Evolutionary conservation across 2,113 vertebrate species (phyloP), one percentile per base, ranked within the genome.

Genomic region (Excalfactoria chinensis): DNA sequence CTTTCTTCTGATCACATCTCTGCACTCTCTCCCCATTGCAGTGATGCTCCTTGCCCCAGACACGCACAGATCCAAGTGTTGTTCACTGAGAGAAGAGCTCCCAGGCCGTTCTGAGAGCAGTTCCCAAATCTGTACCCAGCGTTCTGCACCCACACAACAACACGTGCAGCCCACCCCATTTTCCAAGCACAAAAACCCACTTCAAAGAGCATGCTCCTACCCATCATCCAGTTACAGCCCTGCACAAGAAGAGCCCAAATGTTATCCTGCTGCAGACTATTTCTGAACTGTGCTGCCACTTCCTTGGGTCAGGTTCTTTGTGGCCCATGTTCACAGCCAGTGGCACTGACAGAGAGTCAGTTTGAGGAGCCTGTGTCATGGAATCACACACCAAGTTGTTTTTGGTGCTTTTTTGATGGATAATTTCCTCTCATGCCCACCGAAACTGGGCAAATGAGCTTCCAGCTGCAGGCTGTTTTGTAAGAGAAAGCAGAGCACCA

Each of bases 21-120:
- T 68, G 69, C 18, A 51, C 49, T 30, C 44, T 55, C 22, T 60
- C 79, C 6, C 35, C 51, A 58, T 41, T 22, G 35, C 68, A 69
- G 40, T 35, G 58, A 69, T 82, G 63, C 13, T 66, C 41, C 68
- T 73, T 56, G 48, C 12, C 51, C 41, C 23, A 10, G 4, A 32
- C 64, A 60, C 1, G 2, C 12, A 60, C 13, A 34, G 14, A 82
- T 8, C 13, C 63, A 62, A 41, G 46, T 6, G 37, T 48, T n/a
- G 66, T 74, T 77, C 76, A 51, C 7, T 1, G 1, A 0, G 0
- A 74, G 51, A 59, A 1, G 13, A 74, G 34, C 55, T 46, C 32
- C 35, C 7, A 49, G 70, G 19, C 30, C 5, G 12, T 78, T 86
- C 41, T 17, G 22, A 51, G 68, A 56, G 19, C 11, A 40, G 23